Conservation (phyloP, 1,140 invertebrate species). For the Lamellibrachia luymesi region DNA sequence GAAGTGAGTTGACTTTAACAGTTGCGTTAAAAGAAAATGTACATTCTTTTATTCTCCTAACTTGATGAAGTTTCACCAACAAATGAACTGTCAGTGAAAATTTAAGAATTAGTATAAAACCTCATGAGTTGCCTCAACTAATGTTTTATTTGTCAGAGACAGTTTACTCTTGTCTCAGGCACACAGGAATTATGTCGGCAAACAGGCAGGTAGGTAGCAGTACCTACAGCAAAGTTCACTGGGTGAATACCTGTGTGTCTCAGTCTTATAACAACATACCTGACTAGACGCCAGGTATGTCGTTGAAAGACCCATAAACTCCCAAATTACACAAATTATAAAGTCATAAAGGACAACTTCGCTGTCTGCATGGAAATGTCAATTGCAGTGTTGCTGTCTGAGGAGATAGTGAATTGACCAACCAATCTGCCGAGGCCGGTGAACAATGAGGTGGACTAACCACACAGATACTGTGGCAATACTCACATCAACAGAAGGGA, state of each 20-base stretch:
- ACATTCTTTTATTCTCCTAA: too few relatives aligned
- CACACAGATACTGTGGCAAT: background rate
- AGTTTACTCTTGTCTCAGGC: background rate
- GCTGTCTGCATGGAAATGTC: background rate
- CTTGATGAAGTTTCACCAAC: too few relatives aligned
- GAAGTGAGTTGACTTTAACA: too few relatives aligned
- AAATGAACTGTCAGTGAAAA: background rate
- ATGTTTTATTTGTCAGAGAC: background rate
- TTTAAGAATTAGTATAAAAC: background rate
- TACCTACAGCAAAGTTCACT: background rate
- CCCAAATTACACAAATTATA: slow-evolving; percentile 1
- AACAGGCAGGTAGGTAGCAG: background rate
- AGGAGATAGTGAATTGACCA: background rate
- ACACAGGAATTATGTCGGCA: background rate
- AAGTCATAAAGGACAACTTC: background rate
- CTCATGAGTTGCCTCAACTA: background rate
- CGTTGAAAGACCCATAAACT: background rate
- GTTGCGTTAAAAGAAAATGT: too few relatives aligned
- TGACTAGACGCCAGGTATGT: background rate
- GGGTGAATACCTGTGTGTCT: background rate
- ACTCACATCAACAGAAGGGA: background rate
- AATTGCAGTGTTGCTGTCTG: background rate
- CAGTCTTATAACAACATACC: background rate
- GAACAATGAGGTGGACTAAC: background rate
- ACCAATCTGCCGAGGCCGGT: background rate